phyloP scores from a whole-genome alignment of 2,888 invertebrate species.

The Aelia acuminata region DNA sequence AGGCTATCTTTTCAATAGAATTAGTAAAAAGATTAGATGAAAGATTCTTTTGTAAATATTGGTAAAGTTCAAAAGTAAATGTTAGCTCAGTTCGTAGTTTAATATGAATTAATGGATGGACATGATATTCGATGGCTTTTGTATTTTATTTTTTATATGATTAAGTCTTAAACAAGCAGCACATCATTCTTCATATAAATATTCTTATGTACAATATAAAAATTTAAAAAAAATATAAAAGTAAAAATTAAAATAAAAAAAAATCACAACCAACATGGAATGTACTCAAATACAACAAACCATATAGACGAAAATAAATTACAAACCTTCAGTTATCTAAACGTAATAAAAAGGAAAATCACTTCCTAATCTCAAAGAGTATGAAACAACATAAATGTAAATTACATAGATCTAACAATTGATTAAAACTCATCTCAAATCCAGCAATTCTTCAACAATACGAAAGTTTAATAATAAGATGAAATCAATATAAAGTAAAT shows the following conservation, averaged over 20 bases:
- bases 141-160: neutral
- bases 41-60: neutral
- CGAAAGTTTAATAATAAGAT: no score
- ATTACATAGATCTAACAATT: neutral
- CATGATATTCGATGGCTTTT: constrained; percentile 11
- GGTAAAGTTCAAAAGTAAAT: neutral
- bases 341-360: neutral
- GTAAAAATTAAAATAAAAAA: constrained; percentile 51
- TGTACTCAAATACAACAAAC: constrained; percentile 34
- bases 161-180: neutral
- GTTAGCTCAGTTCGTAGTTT: neutral
- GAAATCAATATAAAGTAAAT: no score
- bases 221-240: constrained; percentile 51
- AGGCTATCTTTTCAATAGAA: neutral
- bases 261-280: constrained; percentile 57
- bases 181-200: constrained; percentile 31
- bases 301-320: constrained; percentile 18
- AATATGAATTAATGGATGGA: constrained; percentile 27
- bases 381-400: neutral
- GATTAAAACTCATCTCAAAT: neutral
- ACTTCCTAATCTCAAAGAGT: constrained; percentile 11
- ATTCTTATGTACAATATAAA: constrained; percentile 45
- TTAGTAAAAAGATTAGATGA: neutral
- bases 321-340: constrained; percentile 26
- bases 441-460: neutral